phyloP scores from a whole-genome alignment of 2,797 vertebrate species.

The Acanthopagrus latus region DNA sequence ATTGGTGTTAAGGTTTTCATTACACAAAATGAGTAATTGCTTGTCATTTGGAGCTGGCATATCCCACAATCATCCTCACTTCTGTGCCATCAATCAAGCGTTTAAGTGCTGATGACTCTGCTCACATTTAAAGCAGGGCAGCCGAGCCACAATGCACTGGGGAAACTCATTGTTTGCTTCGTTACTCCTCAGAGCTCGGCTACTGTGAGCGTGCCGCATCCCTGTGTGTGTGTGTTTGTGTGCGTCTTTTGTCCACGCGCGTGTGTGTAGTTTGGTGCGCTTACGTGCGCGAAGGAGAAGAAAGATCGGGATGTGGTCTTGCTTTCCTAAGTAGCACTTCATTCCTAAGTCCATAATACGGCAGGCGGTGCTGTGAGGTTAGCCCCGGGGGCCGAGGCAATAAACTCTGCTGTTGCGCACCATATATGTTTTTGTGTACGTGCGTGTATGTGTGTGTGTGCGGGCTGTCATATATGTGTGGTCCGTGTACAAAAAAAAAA shows the following conservation, averaged over 20 bases:
- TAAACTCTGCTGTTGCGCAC: slow-evolving; percentile 33
- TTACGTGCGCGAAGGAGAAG: slow-evolving; percentile 59
- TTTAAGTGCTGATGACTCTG: slow-evolving; percentile 87
- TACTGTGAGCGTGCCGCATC: slow-evolving; percentile 31
- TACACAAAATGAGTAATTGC: slow-evolving; percentile 89
- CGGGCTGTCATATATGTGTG: slow-evolving; percentile 11
- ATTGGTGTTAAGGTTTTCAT: slow-evolving; percentile 90
- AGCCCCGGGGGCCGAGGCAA: slow-evolving; percentile 55
- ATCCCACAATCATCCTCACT: slow-evolving; percentile 88
- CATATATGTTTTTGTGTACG: slow-evolving; percentile 23
- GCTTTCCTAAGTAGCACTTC: slow-evolving; percentile 68
- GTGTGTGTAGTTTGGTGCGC: slow-evolving; percentile 42
- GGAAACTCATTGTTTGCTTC: slow-evolving; percentile 85
- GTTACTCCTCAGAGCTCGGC: slow-evolving; percentile 77
- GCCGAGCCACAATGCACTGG: slow-evolving; percentile 78
- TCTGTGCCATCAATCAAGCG: slow-evolving; percentile 87
- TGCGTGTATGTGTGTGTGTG: too few relatives aligned
- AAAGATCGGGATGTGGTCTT: slow-evolving; percentile 61
- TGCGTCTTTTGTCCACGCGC: slow-evolving; percentile 18
- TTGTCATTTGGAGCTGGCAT: slow-evolving; percentile 87
- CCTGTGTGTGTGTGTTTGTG: slow-evolving; percentile 5
- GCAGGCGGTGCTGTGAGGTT: slow-evolving; percentile 41
- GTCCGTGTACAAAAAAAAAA: slow-evolving; percentile 2
- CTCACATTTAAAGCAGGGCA: slow-evolving; percentile 83
- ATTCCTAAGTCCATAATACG: slow-evolving; percentile 66